These are phyloP conservation scores for Drosophila monieri DNA, from an alignment of 2,888 invertebrate species.

Conservation along the genomic window DNA sequence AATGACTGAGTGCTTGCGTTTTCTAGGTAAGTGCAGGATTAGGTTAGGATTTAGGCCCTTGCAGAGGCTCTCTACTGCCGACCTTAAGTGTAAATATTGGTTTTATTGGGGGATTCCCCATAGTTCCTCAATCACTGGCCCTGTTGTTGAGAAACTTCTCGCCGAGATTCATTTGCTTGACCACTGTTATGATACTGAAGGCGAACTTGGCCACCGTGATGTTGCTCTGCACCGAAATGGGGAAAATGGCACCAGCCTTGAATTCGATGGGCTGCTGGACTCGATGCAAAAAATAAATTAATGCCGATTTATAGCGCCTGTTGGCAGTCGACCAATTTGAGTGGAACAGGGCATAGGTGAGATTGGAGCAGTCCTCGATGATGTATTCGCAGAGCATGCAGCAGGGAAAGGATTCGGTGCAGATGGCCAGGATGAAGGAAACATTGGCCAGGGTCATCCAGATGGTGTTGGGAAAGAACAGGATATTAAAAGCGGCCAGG, in stretches of 20 bases:
- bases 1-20: background rate
- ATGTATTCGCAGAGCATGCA: conserved; percentile 40
- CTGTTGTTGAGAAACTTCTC: conserved; percentile 27
- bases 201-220: conserved; percentile 51
- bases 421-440: conserved; percentile 15
- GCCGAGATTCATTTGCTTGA: conserved; percentile 47
- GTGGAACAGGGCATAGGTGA: conserved; percentile 32
- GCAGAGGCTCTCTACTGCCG: background rate
- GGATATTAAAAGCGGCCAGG: conserved; percentile 30
- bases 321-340: conserved; percentile 39
- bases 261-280: conserved; percentile 37
- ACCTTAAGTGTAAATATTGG: conserved; percentile 3
- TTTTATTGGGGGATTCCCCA: background rate
- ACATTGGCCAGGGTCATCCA: conserved; percentile 17
- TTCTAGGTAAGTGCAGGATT: background rate
- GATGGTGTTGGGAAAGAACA: conserved; percentile 29
- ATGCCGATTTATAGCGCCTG: conserved; percentile 28
- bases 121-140: background rate
- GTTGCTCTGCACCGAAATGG: conserved; percentile 40
- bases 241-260: conserved; percentile 33
- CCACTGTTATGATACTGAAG: conserved; percentile 47
- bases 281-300: conserved; percentile 34
- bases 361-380: conserved; percentile 28
- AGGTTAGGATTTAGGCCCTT: background rate
- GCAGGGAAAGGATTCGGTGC: conserved; percentile 35